phyloP scores from a whole-genome alignment of 2,113 vertebrate genomes.

The Nerophis ophidion region DNA sequence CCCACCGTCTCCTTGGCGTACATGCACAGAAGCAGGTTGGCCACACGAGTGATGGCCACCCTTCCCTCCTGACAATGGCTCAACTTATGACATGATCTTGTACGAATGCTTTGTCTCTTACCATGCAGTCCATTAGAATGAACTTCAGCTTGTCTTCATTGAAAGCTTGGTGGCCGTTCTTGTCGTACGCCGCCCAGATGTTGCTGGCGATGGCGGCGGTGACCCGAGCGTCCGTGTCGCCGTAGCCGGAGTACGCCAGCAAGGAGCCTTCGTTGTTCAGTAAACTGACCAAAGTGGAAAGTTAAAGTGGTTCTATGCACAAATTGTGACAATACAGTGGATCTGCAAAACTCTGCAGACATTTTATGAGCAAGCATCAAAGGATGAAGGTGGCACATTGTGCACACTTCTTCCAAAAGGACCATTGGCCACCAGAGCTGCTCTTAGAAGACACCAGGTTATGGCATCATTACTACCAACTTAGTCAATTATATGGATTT shows the following conservation, averaged over 20 bases:
- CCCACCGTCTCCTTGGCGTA: constrained; percentile 97
- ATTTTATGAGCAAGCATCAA: too few relatives aligned
- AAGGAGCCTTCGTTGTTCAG: constrained; percentile 96
- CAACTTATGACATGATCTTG: too few relatives aligned
- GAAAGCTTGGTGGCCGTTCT: constrained; percentile 93
- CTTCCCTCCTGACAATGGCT: constrained; percentile 79
- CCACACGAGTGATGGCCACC: constrained; percentile 93
- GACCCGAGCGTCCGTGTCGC: constrained; percentile 93
- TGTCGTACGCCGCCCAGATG: constrained; percentile 97
- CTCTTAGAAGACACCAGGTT: too few relatives aligned
- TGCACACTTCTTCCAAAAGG: too few relatives aligned
- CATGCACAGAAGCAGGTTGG: constrained; percentile 96
- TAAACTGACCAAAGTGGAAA: constrained; percentile 44
- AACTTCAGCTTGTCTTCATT: constrained; percentile 97
- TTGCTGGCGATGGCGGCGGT: constrained; percentile 97
- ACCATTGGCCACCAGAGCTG: too few relatives aligned
- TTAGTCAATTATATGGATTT: too few relatives aligned
- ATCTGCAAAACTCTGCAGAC: too few relatives aligned
- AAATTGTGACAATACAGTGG: not conserved
- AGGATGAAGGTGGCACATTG: too few relatives aligned
- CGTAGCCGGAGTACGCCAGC: constrained; percentile 94
- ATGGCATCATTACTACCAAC: too few relatives aligned
- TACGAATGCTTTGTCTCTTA: constrained; percentile 42
- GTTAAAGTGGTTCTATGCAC: not conserved
- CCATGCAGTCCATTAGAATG: constrained; percentile 99